phyloP scores from a whole-genome alignment of 2,113 vertebrate genomes.

The Planiliza haematocheilus region DNA sequence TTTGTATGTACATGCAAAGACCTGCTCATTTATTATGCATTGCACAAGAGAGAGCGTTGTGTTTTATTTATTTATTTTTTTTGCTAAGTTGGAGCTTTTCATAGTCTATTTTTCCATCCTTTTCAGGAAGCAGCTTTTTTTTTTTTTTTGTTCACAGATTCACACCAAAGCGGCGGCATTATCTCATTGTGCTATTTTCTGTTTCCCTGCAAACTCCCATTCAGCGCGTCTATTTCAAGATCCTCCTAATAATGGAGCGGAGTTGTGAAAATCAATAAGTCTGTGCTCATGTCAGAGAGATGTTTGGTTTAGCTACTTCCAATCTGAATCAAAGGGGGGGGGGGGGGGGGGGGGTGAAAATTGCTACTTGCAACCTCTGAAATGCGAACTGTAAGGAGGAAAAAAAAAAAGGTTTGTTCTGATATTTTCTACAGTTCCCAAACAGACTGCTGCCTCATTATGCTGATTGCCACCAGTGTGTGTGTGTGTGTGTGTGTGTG shows the following conservation, averaged over 20 bases:
- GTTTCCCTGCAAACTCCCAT: constrained; percentile 45
- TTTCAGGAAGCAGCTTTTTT: constrained; percentile 24
- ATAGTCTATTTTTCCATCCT: constrained; percentile 31
- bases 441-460: constrained; percentile 63
- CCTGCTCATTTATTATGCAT: constrained; percentile 66
- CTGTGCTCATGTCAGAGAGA: constrained; percentile 34
- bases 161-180: constrained; percentile 25
- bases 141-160: constrained; percentile 45
- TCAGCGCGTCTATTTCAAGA: constrained; percentile 62
- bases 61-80: no score
- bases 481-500: constrained; percentile 31
- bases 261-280: constrained; percentile 53
- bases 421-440: constrained; percentile 48
- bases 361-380: constrained; percentile 15
- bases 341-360: constrained; percentile 17
- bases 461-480: constrained; percentile 44
- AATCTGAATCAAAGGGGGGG: constrained; percentile 47
- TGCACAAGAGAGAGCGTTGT: constrained; percentile 46
- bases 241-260: constrained; percentile 52
- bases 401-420: constrained; percentile 19
- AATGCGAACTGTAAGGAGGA: constrained; percentile 21
- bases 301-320: constrained; percentile 17
- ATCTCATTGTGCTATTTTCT: constrained; percentile 53
- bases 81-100: constrained; percentile 46
- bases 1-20: constrained; percentile 53